Conservation (phyloP, 2,888 invertebrate genomes). For the Drosophila nigricruria region DNA sequence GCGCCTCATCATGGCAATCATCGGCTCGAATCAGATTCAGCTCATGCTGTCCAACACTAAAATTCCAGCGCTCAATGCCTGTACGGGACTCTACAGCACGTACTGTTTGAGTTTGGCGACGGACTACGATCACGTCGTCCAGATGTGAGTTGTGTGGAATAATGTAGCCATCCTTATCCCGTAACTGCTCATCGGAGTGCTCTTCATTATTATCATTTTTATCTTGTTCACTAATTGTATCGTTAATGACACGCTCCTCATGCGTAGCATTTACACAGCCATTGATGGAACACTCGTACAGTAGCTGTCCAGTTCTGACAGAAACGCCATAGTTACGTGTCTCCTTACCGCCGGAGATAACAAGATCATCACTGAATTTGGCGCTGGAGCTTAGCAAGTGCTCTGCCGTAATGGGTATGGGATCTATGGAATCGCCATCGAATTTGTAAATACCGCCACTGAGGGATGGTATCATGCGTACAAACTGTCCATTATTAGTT, state of each 20-base stretch:
- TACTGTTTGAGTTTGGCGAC: slow-evolving; percentile 94
- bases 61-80: slow-evolving; percentile 97
- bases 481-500: slow-evolving; percentile 93
- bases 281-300: slow-evolving; percentile 92
- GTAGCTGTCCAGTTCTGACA: slow-evolving; percentile 88
- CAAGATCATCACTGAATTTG: slow-evolving; percentile 93
- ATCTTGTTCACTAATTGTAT: slow-evolving; percentile 45
- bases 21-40: slow-evolving; percentile 87
- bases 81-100: slow-evolving; percentile 94
- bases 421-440: slow-evolving; percentile 94
- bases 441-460: slow-evolving; percentile 96
- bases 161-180: slow-evolving; percentile 57
- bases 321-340: slow-evolving; percentile 94
- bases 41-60: slow-evolving; percentile 96
- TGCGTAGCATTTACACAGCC: slow-evolving; percentile 91
- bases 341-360: slow-evolving; percentile 95
- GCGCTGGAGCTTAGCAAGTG: slow-evolving; percentile 94
- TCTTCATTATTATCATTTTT: slow-evolving; percentile 16
- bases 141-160: slow-evolving; percentile 79
- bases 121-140: slow-evolving; percentile 90
- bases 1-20: slow-evolving; percentile 86
- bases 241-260: slow-evolving; percentile 70
- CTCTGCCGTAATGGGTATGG: slow-evolving; percentile 94
- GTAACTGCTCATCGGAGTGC: slow-evolving; percentile 42
- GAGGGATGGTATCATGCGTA: slow-evolving; percentile 96